phyloP scores from a whole-genome alignment of 2,888 invertebrate genomes.

The Perizoma flavofasciatum region DNA sequence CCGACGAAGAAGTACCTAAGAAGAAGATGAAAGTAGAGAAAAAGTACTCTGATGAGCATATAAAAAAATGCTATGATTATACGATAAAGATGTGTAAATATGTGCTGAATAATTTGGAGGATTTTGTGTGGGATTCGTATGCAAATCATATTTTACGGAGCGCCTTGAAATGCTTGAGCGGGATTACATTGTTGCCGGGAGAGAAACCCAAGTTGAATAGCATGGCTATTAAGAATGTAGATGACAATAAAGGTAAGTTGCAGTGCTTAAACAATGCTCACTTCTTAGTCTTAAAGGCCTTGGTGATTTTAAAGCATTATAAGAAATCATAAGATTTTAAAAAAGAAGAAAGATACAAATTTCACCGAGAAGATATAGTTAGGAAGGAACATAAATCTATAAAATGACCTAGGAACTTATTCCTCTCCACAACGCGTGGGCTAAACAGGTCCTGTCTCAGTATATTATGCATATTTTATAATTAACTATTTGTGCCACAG shows the following conservation, averaged over 20 bases:
- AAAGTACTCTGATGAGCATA: slow-evolving; percentile 73
- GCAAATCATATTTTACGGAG: slow-evolving; percentile 91
- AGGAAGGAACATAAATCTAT: too few species aligned
- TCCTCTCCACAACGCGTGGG: too few species aligned
- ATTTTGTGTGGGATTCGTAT: slow-evolving; percentile 90
- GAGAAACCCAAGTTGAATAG: slow-evolving; percentile 69
- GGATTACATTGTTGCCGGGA: slow-evolving; percentile 82
- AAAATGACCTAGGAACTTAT: too few species aligned
- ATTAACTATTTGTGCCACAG: too few species aligned
- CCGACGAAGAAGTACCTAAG: slow-evolving; percentile 49
- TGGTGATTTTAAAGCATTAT: too few species aligned
- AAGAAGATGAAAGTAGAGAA: slow-evolving; percentile 58
- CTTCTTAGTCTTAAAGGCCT: too few species aligned
- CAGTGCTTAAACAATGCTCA: too few species aligned
- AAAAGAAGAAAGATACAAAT: too few species aligned
- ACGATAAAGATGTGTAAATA: slow-evolving; percentile 89
- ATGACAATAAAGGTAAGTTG: slow-evolving; percentile 54
- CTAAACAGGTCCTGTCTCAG: too few species aligned
- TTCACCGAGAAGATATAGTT: too few species aligned
- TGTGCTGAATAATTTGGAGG: slow-evolving; percentile 92
- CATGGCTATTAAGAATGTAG: slow-evolving; percentile 58
- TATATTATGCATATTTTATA: too few species aligned
- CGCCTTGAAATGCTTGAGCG: slow-evolving; percentile 87
- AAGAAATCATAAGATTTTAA: too few species aligned
- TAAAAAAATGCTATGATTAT: slow-evolving; percentile 85